Evolutionary conservation across 2,113 vertebrate species (phyloP).

Genomic region (Pagrus major): DNA sequence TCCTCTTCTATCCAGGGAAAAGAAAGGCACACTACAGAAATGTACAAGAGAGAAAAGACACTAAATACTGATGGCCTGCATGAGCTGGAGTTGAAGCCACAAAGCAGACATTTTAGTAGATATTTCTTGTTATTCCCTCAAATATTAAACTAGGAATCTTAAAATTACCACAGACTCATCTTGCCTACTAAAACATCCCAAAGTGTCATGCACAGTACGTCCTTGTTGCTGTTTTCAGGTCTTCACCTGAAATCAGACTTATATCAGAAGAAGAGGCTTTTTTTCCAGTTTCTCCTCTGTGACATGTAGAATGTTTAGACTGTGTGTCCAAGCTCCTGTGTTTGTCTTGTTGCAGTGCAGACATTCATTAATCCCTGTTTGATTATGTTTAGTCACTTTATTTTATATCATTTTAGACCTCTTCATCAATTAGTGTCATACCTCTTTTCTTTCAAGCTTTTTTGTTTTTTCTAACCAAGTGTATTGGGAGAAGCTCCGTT

Average conservation of each 20-base stretch:
- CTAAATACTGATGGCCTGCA: constrained; percentile 62
- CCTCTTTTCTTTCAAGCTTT: constrained; percentile 87
- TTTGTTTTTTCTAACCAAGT: constrained; percentile 76
- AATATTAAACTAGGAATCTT: constrained; percentile 89
- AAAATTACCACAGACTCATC: constrained; percentile 80
- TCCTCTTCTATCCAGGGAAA: constrained; percentile 53
- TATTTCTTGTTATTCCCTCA: constrained; percentile 75
- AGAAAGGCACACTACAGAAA: constrained; percentile 59
- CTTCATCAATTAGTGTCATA: constrained; percentile 80
- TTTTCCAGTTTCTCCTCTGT: constrained; percentile 76
- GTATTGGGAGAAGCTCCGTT: constrained; percentile 83
- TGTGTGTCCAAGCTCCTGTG: constrained; percentile 77
- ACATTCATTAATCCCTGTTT: constrained; percentile 85
- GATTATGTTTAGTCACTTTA: constrained; percentile 96
- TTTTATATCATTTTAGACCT: constrained; percentile 79
- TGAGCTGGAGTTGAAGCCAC: constrained; percentile 83
- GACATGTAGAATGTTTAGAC: constrained; percentile 64
- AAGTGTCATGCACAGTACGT: constrained; percentile 83
- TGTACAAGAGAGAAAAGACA: constrained; percentile 62
- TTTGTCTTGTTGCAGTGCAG: constrained; percentile 81
- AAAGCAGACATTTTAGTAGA: constrained; percentile 83
- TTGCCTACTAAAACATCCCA: constrained; percentile 83
- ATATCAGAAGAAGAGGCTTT: constrained; percentile 88
- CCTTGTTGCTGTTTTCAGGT: constrained; percentile 81
- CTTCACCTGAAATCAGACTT: constrained; percentile 82